Evolutionary conservation across 2,113 vertebrate species (phyloP).

Genomic region (Sitta europaea): DNA sequence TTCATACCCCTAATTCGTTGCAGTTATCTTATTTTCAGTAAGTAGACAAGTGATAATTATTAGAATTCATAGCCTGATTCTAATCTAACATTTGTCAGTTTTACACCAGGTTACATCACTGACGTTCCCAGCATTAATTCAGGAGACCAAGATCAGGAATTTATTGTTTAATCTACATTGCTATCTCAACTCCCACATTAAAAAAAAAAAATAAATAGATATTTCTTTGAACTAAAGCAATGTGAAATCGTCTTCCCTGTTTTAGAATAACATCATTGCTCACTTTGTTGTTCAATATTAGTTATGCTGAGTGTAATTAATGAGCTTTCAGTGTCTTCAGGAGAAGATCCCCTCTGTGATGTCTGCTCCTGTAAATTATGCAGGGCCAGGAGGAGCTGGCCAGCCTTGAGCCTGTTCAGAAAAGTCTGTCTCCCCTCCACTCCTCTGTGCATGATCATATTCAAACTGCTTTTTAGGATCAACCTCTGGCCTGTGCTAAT

Average conservation of each 20-base stretch:
- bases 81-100: conserved; percentile 18
- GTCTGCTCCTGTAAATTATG: not conserved
- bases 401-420: not conserved
- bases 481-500: not conserved
- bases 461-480: not conserved
- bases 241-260: not conserved
- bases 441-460: rapidly evolving
- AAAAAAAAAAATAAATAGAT: not conserved
- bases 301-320: not conserved
- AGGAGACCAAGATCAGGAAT: not conserved
- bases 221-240: not conserved
- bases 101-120: not conserved
- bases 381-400: not conserved
- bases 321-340: not conserved
- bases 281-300: not conserved
- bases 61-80: not conserved
- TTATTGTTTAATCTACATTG: not conserved
- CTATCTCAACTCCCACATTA: not conserved
- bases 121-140: not conserved
- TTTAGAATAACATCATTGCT: not conserved
- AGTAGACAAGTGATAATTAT: conserved; percentile 26
- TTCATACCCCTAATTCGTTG: conserved; percentile 6
- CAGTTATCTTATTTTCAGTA: not conserved
- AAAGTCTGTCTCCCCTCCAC: not conserved
- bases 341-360: not conserved